Conservation (phyloP, 2,113 vertebrate species). For the Hassar affinis region DNA sequence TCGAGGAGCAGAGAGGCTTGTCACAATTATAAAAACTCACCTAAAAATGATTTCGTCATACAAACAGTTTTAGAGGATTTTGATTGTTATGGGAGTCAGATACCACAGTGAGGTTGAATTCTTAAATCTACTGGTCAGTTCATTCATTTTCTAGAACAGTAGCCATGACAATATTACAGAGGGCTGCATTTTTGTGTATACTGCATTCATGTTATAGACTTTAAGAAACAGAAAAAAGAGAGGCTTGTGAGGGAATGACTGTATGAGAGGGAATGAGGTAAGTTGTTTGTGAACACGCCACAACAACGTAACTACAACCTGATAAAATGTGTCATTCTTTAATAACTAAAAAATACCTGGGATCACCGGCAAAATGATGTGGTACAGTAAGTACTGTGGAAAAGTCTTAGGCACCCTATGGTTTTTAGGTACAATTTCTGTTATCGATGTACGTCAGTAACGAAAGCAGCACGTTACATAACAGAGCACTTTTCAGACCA, state of each 20-base stretch:
- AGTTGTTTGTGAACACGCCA: neutral
- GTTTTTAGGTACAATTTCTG: too few species aligned
- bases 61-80: neutral
- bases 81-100: neutral
- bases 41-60: neutral
- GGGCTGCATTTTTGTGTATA: neutral
- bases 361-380: too few species aligned
- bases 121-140: neutral
- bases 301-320: neutral
- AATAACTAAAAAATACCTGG: too few species aligned
- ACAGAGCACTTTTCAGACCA: too few species aligned
- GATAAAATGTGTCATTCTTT: too few species aligned
- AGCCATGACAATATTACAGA: neutral
- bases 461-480: too few species aligned
- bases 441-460: too few species aligned
- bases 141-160: neutral
- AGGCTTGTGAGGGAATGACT: too few species aligned
- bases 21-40: neutral
- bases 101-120: neutral
- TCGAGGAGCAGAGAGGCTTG: neutral
- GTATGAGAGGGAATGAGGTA: neutral
- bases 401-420: too few species aligned
- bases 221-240: neutral
- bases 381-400: too few species aligned
- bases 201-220: too few species aligned